phyloP scores from a whole-genome alignment of 2,113 vertebrate genomes.

The Gallinago paraguaiae region DNA sequence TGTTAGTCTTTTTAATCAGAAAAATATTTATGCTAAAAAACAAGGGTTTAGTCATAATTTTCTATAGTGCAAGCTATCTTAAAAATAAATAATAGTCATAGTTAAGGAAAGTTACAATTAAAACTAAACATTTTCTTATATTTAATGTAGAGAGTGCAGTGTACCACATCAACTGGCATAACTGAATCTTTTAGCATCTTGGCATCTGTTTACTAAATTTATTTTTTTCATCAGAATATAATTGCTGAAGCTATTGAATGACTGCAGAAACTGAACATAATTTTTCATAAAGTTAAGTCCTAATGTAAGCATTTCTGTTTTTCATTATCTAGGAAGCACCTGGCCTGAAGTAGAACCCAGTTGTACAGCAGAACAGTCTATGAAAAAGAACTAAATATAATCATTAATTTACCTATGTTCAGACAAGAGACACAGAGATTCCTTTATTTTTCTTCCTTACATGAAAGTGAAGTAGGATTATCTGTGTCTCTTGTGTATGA shows the following conservation, averaged over 20 bases:
- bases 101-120: not conserved
- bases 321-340: not conserved
- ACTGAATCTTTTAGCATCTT: not conserved
- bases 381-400: not conserved
- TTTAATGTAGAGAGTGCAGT: not conserved
- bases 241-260: not conserved
- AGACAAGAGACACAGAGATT: not conserved
- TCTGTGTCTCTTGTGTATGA: not conserved
- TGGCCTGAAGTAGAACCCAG: not conserved
- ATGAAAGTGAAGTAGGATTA: not conserved
- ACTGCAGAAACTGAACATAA: not conserved
- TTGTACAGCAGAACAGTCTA: not conserved
- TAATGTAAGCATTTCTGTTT: not conserved
- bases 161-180: not conserved
- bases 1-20: constrained; percentile 1
- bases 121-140: not conserved
- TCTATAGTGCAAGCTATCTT: not conserved
- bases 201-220: not conserved
- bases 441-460: not conserved
- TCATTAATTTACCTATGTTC: not conserved
- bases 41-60: not conserved
- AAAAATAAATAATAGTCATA: not conserved
- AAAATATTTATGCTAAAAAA: constrained; percentile 34
- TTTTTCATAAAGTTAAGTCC: not conserved
- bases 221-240: not conserved